These are phyloP conservation scores for Colistium nudipinnis DNA, from an alignment of 2,113 vertebrate genomes.

Conservation along the genomic window DNA sequence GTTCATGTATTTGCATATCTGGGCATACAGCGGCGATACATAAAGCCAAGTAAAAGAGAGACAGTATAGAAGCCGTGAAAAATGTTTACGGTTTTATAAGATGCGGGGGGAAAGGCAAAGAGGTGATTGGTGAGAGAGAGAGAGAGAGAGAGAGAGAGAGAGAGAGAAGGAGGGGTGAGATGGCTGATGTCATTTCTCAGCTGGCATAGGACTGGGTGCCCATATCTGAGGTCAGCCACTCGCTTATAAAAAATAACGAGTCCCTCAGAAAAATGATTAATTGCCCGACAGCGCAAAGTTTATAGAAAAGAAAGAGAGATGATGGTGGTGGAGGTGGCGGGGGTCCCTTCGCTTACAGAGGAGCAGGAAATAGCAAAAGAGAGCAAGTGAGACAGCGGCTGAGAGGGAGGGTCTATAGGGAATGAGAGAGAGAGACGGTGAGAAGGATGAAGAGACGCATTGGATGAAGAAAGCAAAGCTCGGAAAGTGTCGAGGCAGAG, in stretches of 20 bases:
- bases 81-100: conserved; percentile 28
- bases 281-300: conserved; percentile 56
- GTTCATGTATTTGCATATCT: conserved; percentile 25
- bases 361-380: conserved; percentile 29
- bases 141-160: background rate
- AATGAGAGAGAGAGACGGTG: background rate
- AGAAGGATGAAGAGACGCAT: background rate
- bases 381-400: background rate
- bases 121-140: background rate
- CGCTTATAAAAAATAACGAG: conserved; percentile 53
- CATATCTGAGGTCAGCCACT: conserved; percentile 51
- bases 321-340: background rate
- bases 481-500: conserved; percentile 18
- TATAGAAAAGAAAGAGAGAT: conserved; percentile 38
- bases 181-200: conserved; percentile 54
- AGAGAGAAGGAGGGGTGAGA: background rate
- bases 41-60: conserved; percentile 12
- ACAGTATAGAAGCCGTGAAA: conserved; percentile 6
- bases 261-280: conserved; percentile 59
- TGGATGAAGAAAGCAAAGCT: background rate
- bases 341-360: conserved; percentile 28
- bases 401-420: conserved; percentile 2
- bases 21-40: conserved; percentile 4
- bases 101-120: conserved; percentile 6
- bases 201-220: conserved; percentile 40